These are phyloP conservation scores for Equus przewalskii DNA, from an alignment of 2,113 vertebrate species.

Conservation along the genomic window DNA sequence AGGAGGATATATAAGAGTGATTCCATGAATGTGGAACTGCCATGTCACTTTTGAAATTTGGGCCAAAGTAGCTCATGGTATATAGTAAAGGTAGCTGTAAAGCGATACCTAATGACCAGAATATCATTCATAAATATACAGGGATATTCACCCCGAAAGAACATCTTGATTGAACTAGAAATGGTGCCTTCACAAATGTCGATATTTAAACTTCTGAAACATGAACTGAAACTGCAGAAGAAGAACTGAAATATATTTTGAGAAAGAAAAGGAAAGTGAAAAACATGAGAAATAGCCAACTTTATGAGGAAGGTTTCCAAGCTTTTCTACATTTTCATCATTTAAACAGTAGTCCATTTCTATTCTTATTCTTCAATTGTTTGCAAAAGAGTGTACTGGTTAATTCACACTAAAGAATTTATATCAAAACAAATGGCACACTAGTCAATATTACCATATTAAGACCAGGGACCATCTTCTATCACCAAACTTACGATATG, in stretches of 20 bases:
- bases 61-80: not conserved
- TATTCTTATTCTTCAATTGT: not conserved
- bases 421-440: not conserved
- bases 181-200: not conserved
- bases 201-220: conserved; percentile 60
- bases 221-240: conserved; percentile 73
- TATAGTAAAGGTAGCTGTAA: not conserved
- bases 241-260: conserved; percentile 63
- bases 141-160: not conserved
- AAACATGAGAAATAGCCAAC: not conserved
- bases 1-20: not conserved
- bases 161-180: not conserved
- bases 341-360: not conserved
- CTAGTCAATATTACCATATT: not conserved
- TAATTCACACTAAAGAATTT: not conserved
- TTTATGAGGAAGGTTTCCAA: not conserved
- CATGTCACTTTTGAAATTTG: not conserved
- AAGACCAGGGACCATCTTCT: not conserved
- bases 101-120: not conserved
- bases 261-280: conserved; percentile 77
- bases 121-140: not conserved
- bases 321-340: not conserved
- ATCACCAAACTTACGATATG: not conserved
- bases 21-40: not conserved
- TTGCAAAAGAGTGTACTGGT: not conserved